Conservation (phyloP, 1,140 invertebrate species). For the Oryctes rhinoceros region DNA sequence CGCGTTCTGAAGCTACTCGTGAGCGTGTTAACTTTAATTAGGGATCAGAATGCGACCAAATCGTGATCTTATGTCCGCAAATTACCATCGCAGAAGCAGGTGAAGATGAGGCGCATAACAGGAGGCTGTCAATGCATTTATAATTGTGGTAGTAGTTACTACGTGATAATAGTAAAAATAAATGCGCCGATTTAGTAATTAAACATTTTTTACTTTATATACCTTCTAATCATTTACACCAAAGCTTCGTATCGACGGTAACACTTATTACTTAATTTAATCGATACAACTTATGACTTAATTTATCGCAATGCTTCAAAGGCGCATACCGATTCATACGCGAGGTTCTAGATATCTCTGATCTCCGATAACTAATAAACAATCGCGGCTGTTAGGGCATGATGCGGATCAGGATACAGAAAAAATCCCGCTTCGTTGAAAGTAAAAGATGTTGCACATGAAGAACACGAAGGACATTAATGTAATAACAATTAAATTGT, state of each 20-base stretch:
- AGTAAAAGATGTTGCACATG: constrained; percentile 5
- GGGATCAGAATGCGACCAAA: background rate
- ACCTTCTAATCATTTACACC: too few relatives aligned
- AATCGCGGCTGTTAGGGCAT: background rate
- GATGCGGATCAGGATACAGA: background rate
- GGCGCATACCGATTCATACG: background rate
- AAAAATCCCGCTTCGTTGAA: constrained; percentile 7
- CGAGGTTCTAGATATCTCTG: background rate
- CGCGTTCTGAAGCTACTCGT: background rate
- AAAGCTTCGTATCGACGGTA: too few relatives aligned
- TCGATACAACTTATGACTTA: background rate
- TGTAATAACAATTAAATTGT: constrained; percentile 35
- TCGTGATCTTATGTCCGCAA: background rate
- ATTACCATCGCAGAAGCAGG: background rate
- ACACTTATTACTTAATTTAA: too few relatives aligned
- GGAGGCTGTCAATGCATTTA: too few relatives aligned
- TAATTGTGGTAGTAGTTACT: too few relatives aligned
- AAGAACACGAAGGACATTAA: constrained; percentile 12
- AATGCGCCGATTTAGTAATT: too few relatives aligned
- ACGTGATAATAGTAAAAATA: too few relatives aligned
- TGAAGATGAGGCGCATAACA: background rate
- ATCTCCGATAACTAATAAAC: background rate
- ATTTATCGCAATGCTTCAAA: background rate
- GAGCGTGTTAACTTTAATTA: constrained; percentile 6
- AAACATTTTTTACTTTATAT: too few relatives aligned